Percentiles rank a stretch among this genome's conserved stretches.
Evolutionary conservation across 2,797 vertebrate genomes (phyloP).

Genomic region (Dipus sagitta): DNA sequence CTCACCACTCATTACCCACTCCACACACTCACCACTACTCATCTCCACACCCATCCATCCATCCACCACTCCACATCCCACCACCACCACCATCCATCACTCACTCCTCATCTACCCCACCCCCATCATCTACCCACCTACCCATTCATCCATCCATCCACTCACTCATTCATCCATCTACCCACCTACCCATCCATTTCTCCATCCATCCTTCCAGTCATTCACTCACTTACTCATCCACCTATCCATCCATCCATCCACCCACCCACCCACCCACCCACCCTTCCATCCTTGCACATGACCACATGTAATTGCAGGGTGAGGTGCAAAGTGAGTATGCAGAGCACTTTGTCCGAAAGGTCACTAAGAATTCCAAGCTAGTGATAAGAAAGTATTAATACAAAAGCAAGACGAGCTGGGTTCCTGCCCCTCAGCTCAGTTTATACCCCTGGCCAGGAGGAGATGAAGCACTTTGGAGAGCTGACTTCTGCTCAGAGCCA

Average conservation of each 20-base stretch:
- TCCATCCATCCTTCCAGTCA: too few relatives aligned
- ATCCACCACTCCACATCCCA: too few relatives aligned
- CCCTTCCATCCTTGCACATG: too few relatives aligned
- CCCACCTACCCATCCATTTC: not conserved
- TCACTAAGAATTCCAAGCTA: not conserved
- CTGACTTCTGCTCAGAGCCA: not conserved
- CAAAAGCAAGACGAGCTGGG: not conserved
- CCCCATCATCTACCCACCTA: too few relatives aligned
- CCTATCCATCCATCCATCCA: too few relatives aligned
- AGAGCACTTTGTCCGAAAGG: not conserved
- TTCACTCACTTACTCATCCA: too few relatives aligned
- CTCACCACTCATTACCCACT: too few relatives aligned
- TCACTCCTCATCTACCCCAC: too few relatives aligned
- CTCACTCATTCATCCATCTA: not conserved
- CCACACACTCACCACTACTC: too few relatives aligned
- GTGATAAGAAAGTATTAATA: not conserved
- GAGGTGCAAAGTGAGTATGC: not conserved
- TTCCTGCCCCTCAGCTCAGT: not conserved
- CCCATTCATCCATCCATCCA: not conserved
- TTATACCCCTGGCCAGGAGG: not conserved
- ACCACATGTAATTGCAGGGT: not conserved
- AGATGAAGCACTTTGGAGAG: not conserved
- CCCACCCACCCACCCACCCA: too few relatives aligned
- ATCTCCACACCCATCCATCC: too few relatives aligned
- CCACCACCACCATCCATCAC: too few relatives aligned